Conservation (phyloP, 2,888 invertebrate genomes). For the Drosophila colorata region DNA sequence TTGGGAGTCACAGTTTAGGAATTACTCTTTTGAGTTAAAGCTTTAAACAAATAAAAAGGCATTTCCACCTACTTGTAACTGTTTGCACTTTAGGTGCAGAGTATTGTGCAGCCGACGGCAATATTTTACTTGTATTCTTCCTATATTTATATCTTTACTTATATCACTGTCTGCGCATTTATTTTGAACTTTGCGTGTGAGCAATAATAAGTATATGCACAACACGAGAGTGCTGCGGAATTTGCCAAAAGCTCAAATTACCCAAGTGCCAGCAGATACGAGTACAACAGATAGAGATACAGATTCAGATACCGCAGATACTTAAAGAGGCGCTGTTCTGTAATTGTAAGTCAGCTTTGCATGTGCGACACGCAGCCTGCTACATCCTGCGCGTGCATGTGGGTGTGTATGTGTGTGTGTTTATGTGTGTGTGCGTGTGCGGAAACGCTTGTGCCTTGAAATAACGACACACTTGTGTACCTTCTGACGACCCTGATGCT, state of each 20-base stretch:
- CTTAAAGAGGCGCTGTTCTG: conserved; percentile 19
- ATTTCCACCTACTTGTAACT: not conserved
- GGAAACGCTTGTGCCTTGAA: conserved; percentile 55
- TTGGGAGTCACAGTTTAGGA: too few species aligned
- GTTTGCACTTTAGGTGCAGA: not conserved
- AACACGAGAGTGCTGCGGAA: conserved; percentile 34
- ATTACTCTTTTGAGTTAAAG: too few species aligned
- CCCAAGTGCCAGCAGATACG: conserved; percentile 33
- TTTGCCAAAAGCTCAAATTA: conserved; percentile 50
- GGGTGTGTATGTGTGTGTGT: conserved; percentile 4
- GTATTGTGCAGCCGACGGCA: not conserved
- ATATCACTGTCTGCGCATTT: conserved; percentile 11
- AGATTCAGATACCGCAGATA: conserved; percentile 29
- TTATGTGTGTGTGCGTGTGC: conserved; percentile 12
- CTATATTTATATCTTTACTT: conserved; percentile 15
- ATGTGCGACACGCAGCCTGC: conserved; percentile 48
- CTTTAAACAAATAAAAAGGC: too few species aligned
- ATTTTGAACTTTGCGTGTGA: conserved; percentile 65
- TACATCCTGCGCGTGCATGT: conserved; percentile 22
- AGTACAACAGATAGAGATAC: conserved; percentile 15
- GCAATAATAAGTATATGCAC: conserved; percentile 50
- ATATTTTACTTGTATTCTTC: not conserved
- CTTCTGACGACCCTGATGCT: conserved; percentile 40
- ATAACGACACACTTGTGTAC: conserved; percentile 63
- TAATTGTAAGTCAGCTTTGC: conserved; percentile 58